These are phyloP conservation scores for Formicarius rufipectus DNA, from an alignment of 2,113 vertebrate species.

Conservation along the genomic window DNA sequence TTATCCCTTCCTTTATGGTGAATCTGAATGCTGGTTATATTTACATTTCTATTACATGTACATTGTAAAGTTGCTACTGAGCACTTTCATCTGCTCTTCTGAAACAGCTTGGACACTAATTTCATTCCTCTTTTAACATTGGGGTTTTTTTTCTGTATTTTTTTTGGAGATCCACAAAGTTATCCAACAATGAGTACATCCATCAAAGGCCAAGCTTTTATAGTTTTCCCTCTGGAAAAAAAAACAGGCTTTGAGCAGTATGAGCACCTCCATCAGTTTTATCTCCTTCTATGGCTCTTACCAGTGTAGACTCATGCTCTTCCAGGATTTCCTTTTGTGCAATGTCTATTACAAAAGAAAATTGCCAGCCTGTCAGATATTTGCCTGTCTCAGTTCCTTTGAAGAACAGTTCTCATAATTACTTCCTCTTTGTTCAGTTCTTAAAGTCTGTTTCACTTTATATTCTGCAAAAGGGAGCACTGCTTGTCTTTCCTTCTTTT, in stretches of 20 bases:
- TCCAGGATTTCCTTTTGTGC: background rate
- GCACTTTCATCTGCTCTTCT: background rate
- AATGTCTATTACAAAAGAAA: background rate
- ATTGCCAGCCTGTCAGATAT: background rate
- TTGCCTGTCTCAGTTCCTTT: background rate
- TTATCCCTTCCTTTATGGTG: background rate
- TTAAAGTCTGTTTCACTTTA: background rate
- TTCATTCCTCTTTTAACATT: background rate
- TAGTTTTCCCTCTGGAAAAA: conserved; percentile 13
- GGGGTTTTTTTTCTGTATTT: background rate
- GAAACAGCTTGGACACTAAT: background rate
- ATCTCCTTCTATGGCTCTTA: background rate
- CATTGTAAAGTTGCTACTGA: background rate
- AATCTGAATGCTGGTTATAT: background rate
- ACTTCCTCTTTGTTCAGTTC: background rate
- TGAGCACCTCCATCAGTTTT: background rate
- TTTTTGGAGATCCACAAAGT: background rate
- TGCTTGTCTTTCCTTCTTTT: background rate
- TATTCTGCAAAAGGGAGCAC: background rate
- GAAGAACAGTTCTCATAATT: background rate
- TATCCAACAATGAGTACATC: background rate
- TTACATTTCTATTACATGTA: background rate
- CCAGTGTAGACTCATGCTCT: background rate
- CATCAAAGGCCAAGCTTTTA: background rate
- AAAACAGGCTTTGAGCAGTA: background rate